Base-by-base conservation (phyloP, 2,113 vertebrate species). In the Cepphus grylle region DNA sequence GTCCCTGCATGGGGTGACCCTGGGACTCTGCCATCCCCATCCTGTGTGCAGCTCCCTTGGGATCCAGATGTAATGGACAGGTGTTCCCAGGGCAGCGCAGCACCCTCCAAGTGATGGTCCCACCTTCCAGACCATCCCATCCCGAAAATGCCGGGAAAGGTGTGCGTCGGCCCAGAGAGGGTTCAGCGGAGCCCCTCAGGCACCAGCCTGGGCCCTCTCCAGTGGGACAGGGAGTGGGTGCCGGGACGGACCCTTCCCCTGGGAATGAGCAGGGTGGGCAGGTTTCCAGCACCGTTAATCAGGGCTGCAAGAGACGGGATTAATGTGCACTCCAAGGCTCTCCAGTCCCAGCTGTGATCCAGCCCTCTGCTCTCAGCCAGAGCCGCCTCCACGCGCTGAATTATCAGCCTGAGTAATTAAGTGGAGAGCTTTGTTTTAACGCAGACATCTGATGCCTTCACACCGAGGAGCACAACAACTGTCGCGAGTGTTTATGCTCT, bases 401-500 rank as follows among this genome's bases (percentile, higher is more conserved):
- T 95, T 95, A 96, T 95, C 95, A 93, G 94, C 96, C 91, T 88
- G 95, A 94, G 95, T 96, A 94, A 93, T 96, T 95, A 97, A 93
- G 94, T 93, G 97, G 95, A 94, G 95, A 96, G 96, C 93, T 96
- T 95, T 96, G 96, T 79, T 96, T 96, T 96, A 96, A 95, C 81
- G 96, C 93, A 94, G 96, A 91, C 95, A 95, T 93, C 96, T 96
- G 97, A 97, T 95, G 95, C 96, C 94, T 96, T 93, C 52, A 8
- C 93, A 95, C 92, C 12, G 15, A 86, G 81, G 94, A 95, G 88
- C 91, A 93, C 94, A 87, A 81, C 87, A 93, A 91, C 95, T 95
- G 96, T 94, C 91, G 53, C 29, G 89, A 90, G 93, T 93, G 94
- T 96, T 97, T 95, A 93, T 81, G 96, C 94, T 95, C 94, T 6